phyloP scores from a whole-genome alignment of 2,797 vertebrate species.

The Loriculus beryllinus region DNA sequence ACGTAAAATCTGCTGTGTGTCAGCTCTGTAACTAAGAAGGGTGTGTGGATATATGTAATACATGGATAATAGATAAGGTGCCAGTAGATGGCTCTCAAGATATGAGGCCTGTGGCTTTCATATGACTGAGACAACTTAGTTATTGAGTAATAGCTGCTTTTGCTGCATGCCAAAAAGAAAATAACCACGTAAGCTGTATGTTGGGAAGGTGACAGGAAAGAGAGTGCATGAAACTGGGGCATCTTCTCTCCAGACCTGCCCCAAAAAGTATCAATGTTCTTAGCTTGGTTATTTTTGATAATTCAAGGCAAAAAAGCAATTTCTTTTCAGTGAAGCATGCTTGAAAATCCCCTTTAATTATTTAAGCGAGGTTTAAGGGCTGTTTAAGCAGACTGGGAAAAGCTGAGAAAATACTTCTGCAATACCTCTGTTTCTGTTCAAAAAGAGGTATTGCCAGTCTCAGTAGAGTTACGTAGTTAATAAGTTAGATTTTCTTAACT shows the following conservation, averaged over 20 bases:
- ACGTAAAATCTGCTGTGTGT: not conserved
- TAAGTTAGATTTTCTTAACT: constrained; percentile 32
- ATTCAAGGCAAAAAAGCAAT: not conserved
- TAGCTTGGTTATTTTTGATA: not conserved
- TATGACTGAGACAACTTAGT: not conserved
- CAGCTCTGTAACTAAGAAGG: not conserved
- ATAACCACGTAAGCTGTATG: not conserved
- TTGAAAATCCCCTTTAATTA: not conserved
- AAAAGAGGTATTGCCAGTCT: not conserved
- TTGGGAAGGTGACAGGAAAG: not conserved
- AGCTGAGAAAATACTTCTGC: not conserved
- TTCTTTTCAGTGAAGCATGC: not conserved
- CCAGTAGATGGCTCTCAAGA: constrained; percentile 69
- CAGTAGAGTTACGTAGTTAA: not conserved
- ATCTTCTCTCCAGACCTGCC: not conserved
- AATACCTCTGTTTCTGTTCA: not conserved
- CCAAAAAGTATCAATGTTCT: not conserved
- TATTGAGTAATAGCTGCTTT: not conserved
- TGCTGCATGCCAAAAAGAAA: not conserved
- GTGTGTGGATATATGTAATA: not conserved
- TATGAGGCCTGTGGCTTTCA: constrained; percentile 37
- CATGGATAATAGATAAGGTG: constrained; percentile 27
- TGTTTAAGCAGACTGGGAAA: not conserved
- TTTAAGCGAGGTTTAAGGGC: not conserved
- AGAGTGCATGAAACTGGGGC: not conserved